These are phyloP conservation scores for Triplophysa yarkandensis DNA, from an alignment of 2,797 vertebrate species.

Conservation along the genomic window DNA sequence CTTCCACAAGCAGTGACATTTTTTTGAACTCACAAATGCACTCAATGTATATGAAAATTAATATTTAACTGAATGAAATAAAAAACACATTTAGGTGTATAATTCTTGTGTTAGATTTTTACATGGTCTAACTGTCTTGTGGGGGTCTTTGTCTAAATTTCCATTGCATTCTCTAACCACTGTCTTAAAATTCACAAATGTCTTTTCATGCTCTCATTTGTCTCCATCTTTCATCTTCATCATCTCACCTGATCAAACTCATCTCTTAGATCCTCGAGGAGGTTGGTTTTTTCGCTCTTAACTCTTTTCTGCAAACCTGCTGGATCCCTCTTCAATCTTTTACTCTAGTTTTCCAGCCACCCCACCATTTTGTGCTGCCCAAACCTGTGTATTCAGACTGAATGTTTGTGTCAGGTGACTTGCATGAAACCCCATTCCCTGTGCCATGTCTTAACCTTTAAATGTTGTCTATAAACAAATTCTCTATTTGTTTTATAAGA, in stretches of 20 bases:
- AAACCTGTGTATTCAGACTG: conserved; percentile 3
- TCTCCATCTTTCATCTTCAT: conserved; percentile 60
- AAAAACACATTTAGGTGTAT: too few relatives aligned
- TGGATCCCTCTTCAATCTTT: conserved; percentile 22
- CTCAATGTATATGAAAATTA: too few relatives aligned
- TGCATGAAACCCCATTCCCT: conserved; percentile 33
- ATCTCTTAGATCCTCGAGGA: conserved; percentile 74
- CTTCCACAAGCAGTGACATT: too few relatives aligned
- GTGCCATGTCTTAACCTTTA: background rate
- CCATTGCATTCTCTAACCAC: conserved; percentile 33
- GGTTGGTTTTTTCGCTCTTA: conserved; percentile 76
- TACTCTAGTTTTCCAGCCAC: conserved; percentile 7
- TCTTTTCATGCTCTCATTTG: conserved; percentile 49
- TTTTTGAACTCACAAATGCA: too few relatives aligned
- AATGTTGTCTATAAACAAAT: background rate
- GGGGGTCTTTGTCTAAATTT: conserved; percentile 54
- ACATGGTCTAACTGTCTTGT: conserved; percentile 38
- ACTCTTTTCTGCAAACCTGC: conserved; percentile 31
- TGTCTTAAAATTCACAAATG: conserved; percentile 38
- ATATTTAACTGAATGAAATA: too few relatives aligned
- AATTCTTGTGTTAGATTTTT: background rate
- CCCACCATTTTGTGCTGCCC: conserved; percentile 2
- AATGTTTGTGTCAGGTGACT: conserved; percentile 12
- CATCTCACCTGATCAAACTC: conserved; percentile 70
- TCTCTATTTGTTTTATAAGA: background rate